These are phyloP conservation scores for Nyctalus aviator DNA, from an alignment of 2,797 vertebrate genomes.

Conservation along the genomic window DNA sequence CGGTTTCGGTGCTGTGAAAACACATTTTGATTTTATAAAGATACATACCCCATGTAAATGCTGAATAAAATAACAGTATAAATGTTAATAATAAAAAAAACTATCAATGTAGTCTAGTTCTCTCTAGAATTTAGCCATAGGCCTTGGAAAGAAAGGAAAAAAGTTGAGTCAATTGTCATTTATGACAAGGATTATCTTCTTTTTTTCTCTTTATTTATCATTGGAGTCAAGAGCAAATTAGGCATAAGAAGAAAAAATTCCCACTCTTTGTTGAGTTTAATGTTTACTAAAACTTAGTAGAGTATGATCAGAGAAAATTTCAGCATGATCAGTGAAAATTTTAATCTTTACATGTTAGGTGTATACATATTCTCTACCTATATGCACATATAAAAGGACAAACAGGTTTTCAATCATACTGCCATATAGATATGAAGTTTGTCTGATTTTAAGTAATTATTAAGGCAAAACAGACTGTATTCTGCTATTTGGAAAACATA, in stretches of 20 bases:
- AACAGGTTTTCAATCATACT: neutral
- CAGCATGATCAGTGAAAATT: neutral
- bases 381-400: neutral
- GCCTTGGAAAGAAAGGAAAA: neutral
- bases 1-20: neutral
- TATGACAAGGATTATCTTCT: neutral
- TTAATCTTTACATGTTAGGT: neutral
- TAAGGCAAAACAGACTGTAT: conserved; percentile 44
- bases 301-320: neutral
- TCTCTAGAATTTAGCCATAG: conserved; percentile 18
- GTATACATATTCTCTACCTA: neutral
- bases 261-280: neutral
- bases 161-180: neutral
- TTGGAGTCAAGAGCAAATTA: conserved; percentile 12
- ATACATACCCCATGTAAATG: neutral
- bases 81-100: neutral
- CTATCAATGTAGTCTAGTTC: neutral
- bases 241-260: neutral
- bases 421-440: neutral
- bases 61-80: neutral
- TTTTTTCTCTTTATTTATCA: neutral
- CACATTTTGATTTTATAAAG: conserved; percentile 12
- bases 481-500: conserved; percentile 74
- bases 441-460: conserved; percentile 81
- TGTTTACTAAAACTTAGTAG: conserved; percentile 16